Percentiles rank a stretch among this genome's conserved stretches.
These are phyloP conservation scores for Rhabdomys dilectus DNA, from an alignment of 2,113 vertebrate species.

Conservation along the genomic window DNA sequence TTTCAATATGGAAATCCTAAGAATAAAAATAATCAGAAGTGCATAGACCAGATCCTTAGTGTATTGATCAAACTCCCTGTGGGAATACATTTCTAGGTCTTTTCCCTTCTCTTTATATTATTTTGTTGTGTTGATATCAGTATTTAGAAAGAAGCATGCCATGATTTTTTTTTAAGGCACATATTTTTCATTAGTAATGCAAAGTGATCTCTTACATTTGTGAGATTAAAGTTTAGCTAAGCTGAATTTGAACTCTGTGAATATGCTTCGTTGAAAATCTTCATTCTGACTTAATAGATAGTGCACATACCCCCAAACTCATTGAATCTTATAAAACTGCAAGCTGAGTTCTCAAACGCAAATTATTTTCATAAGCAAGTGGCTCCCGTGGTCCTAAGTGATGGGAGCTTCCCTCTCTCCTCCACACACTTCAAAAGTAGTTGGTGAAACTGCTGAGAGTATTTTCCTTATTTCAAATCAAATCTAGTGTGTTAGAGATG, in stretches of 20 bases:
- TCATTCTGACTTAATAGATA: slow-evolving; percentile 47
- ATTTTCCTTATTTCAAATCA: slow-evolving; percentile 77
- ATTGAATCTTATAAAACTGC: slow-evolving; percentile 39
- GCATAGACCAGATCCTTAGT: not conserved
- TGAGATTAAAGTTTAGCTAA: slow-evolving; percentile 66
- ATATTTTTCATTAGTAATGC: slow-evolving; percentile 72
- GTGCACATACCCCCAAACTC: not conserved
- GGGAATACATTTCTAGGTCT: slow-evolving; percentile 66
- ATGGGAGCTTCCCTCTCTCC: slow-evolving; percentile 6
- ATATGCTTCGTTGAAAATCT: not conserved
- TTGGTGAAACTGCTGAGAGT: slow-evolving; percentile 68
- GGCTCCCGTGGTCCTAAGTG: not conserved
- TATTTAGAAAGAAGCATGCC: slow-evolving; percentile 70
- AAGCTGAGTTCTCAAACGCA: slow-evolving; percentile 31
- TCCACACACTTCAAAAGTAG: slow-evolving; percentile 57
- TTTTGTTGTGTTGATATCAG: slow-evolving; percentile 74
- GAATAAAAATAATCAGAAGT: slow-evolving; percentile 65
- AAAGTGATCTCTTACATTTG: not conserved
- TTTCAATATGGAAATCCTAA: slow-evolving; percentile 74
- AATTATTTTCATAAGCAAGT: not conserved
- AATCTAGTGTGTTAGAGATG: slow-evolving; percentile 79
- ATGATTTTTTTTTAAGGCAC: slow-evolving; percentile 70
- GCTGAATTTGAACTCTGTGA: slow-evolving; percentile 12
- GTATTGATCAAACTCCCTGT: slow-evolving; percentile 74
- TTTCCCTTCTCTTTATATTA: slow-evolving; percentile 78